Conservation (phyloP, 2,888 invertebrate genomes). For the Ichneumoninae sp. region DNA sequence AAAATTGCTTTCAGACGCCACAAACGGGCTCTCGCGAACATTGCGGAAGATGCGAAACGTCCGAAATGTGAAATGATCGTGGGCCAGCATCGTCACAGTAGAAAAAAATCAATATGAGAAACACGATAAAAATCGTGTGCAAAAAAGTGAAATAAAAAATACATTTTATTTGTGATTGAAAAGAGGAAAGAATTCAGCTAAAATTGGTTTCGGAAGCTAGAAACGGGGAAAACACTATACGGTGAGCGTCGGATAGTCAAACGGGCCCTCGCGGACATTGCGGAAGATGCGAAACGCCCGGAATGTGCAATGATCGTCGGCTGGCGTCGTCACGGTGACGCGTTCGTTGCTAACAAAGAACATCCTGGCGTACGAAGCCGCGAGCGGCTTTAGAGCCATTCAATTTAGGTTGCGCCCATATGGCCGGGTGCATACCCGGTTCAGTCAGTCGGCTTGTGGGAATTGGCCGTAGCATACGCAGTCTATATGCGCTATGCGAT, state of each 20-base stretch:
- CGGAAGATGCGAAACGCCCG: conserved; percentile 53
- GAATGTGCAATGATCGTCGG: conserved; percentile 55
- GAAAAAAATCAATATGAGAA: background rate
- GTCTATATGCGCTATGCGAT: conserved; percentile 7
- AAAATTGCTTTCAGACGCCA: background rate
- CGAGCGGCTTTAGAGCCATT: conserved; percentile 62
- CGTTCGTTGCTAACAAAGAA: conserved; percentile 74
- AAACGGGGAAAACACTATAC: background rate
- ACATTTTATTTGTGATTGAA: background rate
- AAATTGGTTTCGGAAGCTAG: background rate
- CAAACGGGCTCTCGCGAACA: conserved; percentile 19
- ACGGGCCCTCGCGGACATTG: conserved; percentile 42
- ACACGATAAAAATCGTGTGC: background rate
- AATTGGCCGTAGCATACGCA: conserved; percentile 43
- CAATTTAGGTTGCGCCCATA: conserved; percentile 64
- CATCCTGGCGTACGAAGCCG: conserved; percentile 68
- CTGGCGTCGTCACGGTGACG: conserved; percentile 52
- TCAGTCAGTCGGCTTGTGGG: conserved; percentile 48
- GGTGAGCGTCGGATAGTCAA: background rate
- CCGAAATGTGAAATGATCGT: conserved; percentile 53
- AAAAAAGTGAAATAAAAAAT: background rate
- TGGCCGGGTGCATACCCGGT: conserved; percentile 25
- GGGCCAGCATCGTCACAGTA: conserved; percentile 25
- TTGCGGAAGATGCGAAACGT: conserved; percentile 56
- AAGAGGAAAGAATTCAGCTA: too few species aligned